A percentile compares a stretch with the other conserved stretches of the same genome.
phyloP scores from a whole-genome alignment of 2,113 vertebrate genomes.

The Chloroceryle aenea region DNA sequence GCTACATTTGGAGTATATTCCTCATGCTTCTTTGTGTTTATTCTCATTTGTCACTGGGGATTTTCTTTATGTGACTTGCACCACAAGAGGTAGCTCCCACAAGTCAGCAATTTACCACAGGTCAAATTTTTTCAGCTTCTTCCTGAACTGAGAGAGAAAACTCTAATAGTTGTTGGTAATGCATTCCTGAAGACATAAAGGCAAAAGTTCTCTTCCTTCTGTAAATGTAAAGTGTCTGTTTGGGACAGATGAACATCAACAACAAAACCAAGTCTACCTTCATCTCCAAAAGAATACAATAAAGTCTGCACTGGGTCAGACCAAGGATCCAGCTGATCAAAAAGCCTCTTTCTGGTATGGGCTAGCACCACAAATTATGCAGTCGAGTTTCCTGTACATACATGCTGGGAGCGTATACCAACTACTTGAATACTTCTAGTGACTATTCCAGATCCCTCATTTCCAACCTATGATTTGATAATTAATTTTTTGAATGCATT shows the following conservation, averaged over 20 bases:
- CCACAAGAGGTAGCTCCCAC: background rate
- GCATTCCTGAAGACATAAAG: background rate
- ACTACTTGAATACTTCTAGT: background rate
- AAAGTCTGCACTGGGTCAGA: background rate
- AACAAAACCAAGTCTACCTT: background rate
- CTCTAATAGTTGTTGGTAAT: background rate
- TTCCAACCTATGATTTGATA: background rate
- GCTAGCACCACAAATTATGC: accelerated
- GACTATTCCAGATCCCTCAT: background rate
- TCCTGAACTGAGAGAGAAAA: background rate
- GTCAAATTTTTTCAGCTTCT: background rate
- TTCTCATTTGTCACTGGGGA: background rate
- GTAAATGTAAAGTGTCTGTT: background rate
- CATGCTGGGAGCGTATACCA: accelerated
- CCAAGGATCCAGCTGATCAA: background rate
- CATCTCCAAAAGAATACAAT: background rate
- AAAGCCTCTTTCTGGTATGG: background rate
- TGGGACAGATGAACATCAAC: background rate
- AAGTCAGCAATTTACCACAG: background rate
- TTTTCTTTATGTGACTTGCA: background rate
- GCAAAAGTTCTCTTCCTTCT: background rate
- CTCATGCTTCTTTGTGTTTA: background rate
- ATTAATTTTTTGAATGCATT: background rate
- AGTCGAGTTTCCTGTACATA: background rate
- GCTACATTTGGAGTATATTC: background rate